phyloP scores from a whole-genome alignment of 2,888 invertebrate species.

The Hemistola chrysoprasaria region DNA sequence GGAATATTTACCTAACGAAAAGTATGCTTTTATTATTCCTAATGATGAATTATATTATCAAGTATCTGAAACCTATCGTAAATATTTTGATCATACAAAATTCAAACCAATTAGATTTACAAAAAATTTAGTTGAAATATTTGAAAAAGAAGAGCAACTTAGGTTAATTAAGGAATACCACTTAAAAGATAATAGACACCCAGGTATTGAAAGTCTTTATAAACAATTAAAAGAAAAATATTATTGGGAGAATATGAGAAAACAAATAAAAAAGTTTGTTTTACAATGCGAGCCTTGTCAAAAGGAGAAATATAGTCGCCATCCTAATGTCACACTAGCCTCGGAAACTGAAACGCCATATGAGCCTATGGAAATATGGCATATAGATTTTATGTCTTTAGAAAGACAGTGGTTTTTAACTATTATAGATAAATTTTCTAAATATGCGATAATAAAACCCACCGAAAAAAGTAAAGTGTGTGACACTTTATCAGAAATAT shows the following conservation, averaged over 20 bases:
- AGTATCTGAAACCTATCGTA: conserved; percentile 10
- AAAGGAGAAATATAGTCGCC: too few species aligned
- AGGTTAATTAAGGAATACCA: conserved; percentile 13
- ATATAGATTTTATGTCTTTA: conserved; percentile 19
- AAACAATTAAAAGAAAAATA: conserved; percentile 16
- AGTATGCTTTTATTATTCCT: conserved; percentile 17
- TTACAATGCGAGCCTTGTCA: too few species aligned
- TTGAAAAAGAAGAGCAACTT: conserved; percentile 15
- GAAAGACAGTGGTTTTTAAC: conserved; percentile 26
- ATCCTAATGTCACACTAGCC: too few species aligned
- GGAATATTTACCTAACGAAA: conserved; percentile 10
- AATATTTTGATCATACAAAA: conserved; percentile 8
- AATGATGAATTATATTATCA: conserved; percentile 14
- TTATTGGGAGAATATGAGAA: conserved; percentile 13
- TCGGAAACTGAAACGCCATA: too few species aligned
- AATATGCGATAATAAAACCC: conserved; percentile 21
- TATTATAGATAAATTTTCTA: conserved; percentile 27
- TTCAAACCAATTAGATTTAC: conserved; percentile 11
- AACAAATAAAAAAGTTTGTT: conserved; percentile 11
- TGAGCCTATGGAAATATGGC: conserved; percentile 3
- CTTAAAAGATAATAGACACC: conserved; percentile 12
- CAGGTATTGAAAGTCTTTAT: conserved; percentile 12
- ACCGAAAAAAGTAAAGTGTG: conserved; percentile 22
- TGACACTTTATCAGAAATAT: conserved; percentile 23
- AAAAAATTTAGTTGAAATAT: conserved; percentile 10